phyloP scores from a whole-genome alignment of 1,140 invertebrate genomes.

The Diorhabda carinulata region DNA sequence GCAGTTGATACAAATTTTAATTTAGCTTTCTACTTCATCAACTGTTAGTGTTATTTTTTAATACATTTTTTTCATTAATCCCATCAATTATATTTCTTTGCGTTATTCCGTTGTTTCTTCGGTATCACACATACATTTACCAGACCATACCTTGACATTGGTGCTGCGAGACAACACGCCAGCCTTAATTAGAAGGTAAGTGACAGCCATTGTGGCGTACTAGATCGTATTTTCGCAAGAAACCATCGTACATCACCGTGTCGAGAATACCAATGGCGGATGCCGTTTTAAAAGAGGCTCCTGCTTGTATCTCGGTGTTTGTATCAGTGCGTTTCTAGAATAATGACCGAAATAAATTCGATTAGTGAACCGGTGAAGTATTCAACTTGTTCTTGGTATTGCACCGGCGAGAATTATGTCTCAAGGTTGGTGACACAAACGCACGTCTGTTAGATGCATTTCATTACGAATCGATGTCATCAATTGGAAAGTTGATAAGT shows the following conservation, averaged over 20 bases:
- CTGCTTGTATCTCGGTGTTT: neutral
- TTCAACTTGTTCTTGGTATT: neutral
- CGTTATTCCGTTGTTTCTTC: too few relatives aligned
- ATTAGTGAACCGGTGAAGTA: neutral
- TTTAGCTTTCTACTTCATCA: too few relatives aligned
- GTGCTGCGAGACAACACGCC: neutral
- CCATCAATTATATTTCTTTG: too few relatives aligned
- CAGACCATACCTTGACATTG: neutral
- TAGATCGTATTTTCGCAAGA: neutral
- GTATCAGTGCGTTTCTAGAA: neutral
- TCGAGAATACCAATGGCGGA: neutral
- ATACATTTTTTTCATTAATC: too few relatives aligned
- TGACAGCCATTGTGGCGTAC: neutral
- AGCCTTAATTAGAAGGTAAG: neutral
- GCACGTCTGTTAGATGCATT: too few relatives aligned
- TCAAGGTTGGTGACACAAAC: neutral
- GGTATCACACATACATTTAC: neutral
- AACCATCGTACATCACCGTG: neutral
- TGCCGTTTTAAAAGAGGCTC: neutral
- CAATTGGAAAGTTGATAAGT: too few relatives aligned
- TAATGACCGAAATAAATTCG: constrained; percentile 2
- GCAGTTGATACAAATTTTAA: too few relatives aligned
- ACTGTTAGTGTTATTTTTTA: too few relatives aligned
- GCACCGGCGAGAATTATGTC: neutral
- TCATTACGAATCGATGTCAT: too few relatives aligned